Conservation (phyloP, 2,888 invertebrate species). For the Dryobota labecula region DNA sequence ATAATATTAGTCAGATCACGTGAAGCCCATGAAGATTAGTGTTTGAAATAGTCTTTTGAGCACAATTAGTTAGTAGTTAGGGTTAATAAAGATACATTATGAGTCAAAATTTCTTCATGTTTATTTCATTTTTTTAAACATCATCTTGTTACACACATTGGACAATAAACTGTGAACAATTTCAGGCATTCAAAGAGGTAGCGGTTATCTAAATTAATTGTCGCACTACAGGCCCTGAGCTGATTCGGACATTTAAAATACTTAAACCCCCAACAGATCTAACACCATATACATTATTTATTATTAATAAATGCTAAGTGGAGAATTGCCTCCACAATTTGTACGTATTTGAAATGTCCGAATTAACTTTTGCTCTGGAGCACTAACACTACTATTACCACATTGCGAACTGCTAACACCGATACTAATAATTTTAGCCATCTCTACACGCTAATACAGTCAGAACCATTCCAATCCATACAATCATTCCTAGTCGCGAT, state of each 20-base stretch:
- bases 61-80: background rate
- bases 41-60: no score
- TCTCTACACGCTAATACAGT: slow-evolving; percentile 67
- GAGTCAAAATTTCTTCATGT: slow-evolving; percentile 83
- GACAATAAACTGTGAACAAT: slow-evolving; percentile 82
- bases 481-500: slow-evolving; percentile 57
- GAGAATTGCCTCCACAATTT: slow-evolving; percentile 37
- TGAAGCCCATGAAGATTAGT: no score
- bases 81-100: slow-evolving; percentile 65
- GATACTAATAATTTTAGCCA: slow-evolving; percentile 64
- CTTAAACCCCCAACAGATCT: slow-evolving; percentile 47
- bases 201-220: slow-evolving; percentile 82
- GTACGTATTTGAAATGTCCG: slow-evolving; percentile 54
- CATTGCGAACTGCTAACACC: slow-evolving; percentile 75
- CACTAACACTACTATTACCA: slow-evolving; percentile 70
- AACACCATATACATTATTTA: slow-evolving; percentile 53
- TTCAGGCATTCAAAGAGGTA: slow-evolving; percentile 89
- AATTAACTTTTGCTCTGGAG: slow-evolving; percentile 48
- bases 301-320: slow-evolving; percentile 65
- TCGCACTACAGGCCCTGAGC: slow-evolving; percentile 41
- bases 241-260: slow-evolving; percentile 44
- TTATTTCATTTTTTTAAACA: slow-evolving; percentile 83
- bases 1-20: no score
- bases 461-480: slow-evolving; percentile 66
- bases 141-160: slow-evolving; percentile 82